Evolutionary conservation across 35 echinoderm and acorn worm species (phyloP), one percentile per base, ranked within the genome.

Genomic region (Holothuria glaberrima): DNA sequence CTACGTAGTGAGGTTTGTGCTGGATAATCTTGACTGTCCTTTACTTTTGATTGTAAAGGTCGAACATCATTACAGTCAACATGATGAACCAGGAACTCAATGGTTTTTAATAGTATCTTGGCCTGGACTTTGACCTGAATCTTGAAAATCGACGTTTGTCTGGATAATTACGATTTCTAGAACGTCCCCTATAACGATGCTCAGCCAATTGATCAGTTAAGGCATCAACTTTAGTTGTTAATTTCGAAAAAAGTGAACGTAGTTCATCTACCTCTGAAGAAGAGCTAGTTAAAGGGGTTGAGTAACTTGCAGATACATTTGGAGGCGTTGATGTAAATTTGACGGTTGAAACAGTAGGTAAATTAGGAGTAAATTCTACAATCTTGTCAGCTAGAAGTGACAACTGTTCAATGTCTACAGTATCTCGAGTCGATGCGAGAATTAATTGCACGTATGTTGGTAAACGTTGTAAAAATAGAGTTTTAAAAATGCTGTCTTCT

Each of bases 21-120:
- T 26, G 93, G 90, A 48, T 83, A 95, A n/a, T 87, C 58, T 34
- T 72, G 56, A 34, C 91, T 92, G 13, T 84, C 86, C 0, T 68
- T 22, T 6, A 95, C 90, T 78, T 91, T 95, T 5, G 30, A 48
- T 35, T 71, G 20, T 21, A 94, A 73, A 0, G 89, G 93, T n/a
- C 29, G 12, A 25, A 95, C 89, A 22, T 90, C 86, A 3, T 89
- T 19, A 30, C 28, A 1, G 27, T 89, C 52, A 48, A 95, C 58
- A 44, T 89, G 75, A 62, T 92, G 90, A 18, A 86, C 94, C 18
- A 95, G 45, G 62, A 85, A 95, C 6, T 83, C 35, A 52, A 61
- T 24, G 74, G 34, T 48, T 78, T 48, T 19, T 13, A 5, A 69
- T 78, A 36, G 13, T 46, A 78, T 5, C 31, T 10, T 78, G n/a